Base-by-base conservation (phyloP, 2,888 invertebrate genomes). In the Acholoe squamosa region DNA sequence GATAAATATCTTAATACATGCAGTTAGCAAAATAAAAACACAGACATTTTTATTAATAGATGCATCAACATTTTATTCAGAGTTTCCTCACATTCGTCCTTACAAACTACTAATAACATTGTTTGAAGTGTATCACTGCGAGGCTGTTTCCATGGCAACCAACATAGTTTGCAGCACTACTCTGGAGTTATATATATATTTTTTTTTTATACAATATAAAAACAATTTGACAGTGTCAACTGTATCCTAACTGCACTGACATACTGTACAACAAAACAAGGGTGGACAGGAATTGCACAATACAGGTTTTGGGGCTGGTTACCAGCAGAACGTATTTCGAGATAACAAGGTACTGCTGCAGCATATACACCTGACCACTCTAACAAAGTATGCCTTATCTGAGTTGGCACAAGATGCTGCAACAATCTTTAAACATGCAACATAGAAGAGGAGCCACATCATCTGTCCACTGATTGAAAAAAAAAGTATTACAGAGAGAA, bases 81-180 rank as follows among this genome's bases (percentile, higher is more conserved):
- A 52, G 52, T 31, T 19, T 22, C 86, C 86, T 54, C 54, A 86
- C 56, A 54, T 28, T 86, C 84, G 25, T 84, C 54, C 52, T 80
- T 56, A 54, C 52, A 86, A 86, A 86, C 86, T 54, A 54, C 86
- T 86, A 86, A 86, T 86, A 86, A 86, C 86, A 86, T 86, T 16
- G 86, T 86, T 86, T 86, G 54, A 86, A 86, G 52, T 86, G 86
- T 86, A 86, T 86, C 86, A 86, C 86, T 86, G 86, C 86, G 86
- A 86, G 86, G 54, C 86, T 86, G 52, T 54, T 54, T 56, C 86
- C 86, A 86, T 86, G 86, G 86, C 86, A 86, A 86, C 86, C 86
- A 86, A 86, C 86, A 86, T 86, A 86, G 86, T 86, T 56, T 56
- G 86, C 80, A 86, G 86, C 86, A 86, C 86, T 86, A 86, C 86